These are phyloP conservation scores for Drosophila eugracilis DNA, from an alignment of 1,140 invertebrate genomes.

Conservation along the genomic window DNA sequence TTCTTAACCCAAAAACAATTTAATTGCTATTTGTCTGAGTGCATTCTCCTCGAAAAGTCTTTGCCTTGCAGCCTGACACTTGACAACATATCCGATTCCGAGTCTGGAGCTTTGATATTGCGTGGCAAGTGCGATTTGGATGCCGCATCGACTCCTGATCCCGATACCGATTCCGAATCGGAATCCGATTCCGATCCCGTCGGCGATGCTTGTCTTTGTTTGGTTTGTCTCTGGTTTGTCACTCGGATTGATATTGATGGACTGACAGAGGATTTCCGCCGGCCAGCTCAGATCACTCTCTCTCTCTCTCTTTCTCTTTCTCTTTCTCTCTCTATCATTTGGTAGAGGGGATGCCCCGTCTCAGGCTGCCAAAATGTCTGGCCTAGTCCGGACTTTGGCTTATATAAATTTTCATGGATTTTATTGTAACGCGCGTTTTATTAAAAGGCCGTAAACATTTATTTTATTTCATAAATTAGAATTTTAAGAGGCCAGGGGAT, in stretches of 20 bases:
- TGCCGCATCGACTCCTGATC: conserved; percentile 19
- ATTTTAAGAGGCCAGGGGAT: conserved; percentile 65
- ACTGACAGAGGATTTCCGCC: conserved; percentile 78
- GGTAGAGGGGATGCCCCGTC: conserved; percentile 21
- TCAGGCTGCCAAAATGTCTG: conserved; percentile 73
- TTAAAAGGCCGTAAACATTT: conserved; percentile 83
- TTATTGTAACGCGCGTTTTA: conserved; percentile 80
- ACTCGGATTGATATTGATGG: conserved; percentile 67
- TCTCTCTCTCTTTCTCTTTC: conserved; percentile 5
- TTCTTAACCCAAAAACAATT: too few relatives aligned
- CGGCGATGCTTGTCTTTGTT: conserved; percentile 48
- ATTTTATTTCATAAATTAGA: conserved; percentile 81
- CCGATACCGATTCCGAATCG: conserved; percentile 6
- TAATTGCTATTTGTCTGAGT: conserved; percentile 7
- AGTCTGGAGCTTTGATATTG: conserved; percentile 58
- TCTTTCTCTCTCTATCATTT: conserved; percentile 1
- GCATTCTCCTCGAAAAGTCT: conserved; percentile 18
- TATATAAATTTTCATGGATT: conserved; percentile 80
- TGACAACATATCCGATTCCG: conserved; percentile 57
- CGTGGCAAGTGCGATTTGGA: conserved; percentile 73
- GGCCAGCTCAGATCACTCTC: conserved; percentile 56
- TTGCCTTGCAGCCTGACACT: conserved; percentile 69
- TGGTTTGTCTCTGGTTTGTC: conserved; percentile 52
- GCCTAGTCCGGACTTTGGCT: conserved; percentile 52
- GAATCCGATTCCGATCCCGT: conserved; percentile 22